Conservation (phyloP, 1,140 invertebrate genomes). For the Micrasema longulum region DNA sequence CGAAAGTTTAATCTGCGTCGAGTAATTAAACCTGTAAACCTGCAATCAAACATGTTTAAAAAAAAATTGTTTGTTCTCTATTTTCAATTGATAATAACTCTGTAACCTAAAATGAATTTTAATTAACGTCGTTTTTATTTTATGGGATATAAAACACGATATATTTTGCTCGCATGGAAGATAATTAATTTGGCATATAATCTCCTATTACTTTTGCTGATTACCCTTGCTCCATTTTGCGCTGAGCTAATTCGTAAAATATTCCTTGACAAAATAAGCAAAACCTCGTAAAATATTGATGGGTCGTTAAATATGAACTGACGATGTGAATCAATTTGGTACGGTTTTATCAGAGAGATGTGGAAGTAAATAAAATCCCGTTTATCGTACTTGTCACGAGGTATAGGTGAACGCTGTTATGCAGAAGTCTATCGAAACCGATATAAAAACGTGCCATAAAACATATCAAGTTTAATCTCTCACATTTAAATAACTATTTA, state of each 20-base stretch:
- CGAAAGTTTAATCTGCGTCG: too few species aligned
- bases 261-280: slow-evolving; percentile 8
- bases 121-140: neutral
- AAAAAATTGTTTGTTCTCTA: neutral
- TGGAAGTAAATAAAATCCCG: neutral
- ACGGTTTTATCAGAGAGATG: neutral
- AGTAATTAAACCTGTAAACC: too few species aligned
- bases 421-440: neutral
- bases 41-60: too few species aligned
- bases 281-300: slow-evolving; percentile 23
- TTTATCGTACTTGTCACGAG: neutral
- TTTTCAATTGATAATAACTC: neutral
- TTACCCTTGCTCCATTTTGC: neutral
- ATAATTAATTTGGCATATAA: too few species aligned
- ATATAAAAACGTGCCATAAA: neutral
- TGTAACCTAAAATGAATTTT: neutral
- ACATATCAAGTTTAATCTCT: neutral
- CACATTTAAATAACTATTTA: neutral
- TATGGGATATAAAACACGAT: neutral
- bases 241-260: neutral
- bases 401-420: too few species aligned
- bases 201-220: neutral
- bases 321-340: slow-evolving; percentile 10
- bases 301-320: slow-evolving; percentile 8
- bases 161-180: neutral